Evolutionary conservation across 2,888 invertebrate species (phyloP).

Genomic region (Orchesellides sinensis): DNA sequence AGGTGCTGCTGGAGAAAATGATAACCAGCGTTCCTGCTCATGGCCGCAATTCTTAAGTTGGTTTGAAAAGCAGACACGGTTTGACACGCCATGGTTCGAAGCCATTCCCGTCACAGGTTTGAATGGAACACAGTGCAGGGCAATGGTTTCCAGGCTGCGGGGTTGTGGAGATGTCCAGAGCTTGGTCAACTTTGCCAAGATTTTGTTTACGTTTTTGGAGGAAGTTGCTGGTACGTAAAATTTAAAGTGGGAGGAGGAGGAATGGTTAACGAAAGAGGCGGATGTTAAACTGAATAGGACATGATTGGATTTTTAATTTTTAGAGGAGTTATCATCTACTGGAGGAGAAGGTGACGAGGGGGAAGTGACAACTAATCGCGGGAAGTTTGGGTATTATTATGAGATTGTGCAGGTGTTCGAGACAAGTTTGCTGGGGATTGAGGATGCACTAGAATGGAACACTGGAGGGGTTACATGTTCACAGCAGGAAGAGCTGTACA

Average conservation of each 20-base stretch:
- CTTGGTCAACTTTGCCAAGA: constrained; percentile 11
- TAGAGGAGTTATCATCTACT: neutral
- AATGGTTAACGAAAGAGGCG: too few species aligned
- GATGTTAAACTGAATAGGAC: too few species aligned
- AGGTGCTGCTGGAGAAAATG: neutral
- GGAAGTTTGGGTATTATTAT: neutral
- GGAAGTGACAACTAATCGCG: neutral
- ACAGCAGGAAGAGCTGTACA: neutral
- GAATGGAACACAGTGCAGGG: neutral
- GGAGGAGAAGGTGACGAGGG: neutral
- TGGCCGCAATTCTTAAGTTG: constrained; percentile 22
- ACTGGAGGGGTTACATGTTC: neutral
- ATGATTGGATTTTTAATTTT: constrained; percentile 1
- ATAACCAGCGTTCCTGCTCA: too few species aligned
- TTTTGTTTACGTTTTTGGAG: constrained; percentile 22
- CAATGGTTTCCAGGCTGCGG: neutral
- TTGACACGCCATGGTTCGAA: constrained; percentile 46
- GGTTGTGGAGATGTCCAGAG: neutral
- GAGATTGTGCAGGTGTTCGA: neutral
- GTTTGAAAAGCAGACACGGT: neutral
- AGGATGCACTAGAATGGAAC: neutral
- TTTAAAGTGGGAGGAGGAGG: neutral
- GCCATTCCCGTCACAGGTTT: constrained; percentile 25
- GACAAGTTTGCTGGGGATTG: neutral
- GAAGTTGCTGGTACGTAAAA: neutral